phyloP scores from a whole-genome alignment of 35 echinoderm and acorn worm species.

The Hemicentrotus pulcherrimus region DNA sequence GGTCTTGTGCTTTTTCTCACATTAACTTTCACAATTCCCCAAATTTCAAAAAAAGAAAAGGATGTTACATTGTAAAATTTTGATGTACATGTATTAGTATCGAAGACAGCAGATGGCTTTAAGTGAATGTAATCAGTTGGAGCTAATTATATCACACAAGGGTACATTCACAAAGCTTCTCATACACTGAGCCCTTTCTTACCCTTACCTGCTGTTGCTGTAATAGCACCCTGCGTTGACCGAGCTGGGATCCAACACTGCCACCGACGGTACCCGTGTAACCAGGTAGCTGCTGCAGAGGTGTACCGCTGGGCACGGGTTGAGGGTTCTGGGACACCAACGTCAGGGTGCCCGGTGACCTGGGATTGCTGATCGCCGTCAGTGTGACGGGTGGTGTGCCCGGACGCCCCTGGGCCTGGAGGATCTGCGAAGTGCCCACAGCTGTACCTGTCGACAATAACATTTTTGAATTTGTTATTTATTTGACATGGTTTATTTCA shows the following conservation, averaged over 20 bases:
- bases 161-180: no score
- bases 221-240: constrained; percentile 80
- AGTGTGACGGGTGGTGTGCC: constrained; percentile 55
- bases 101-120: no score
- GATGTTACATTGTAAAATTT: no score
- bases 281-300: constrained; percentile 91
- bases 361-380: constrained; percentile 56
- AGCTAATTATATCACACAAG: no score
- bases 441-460: not conserved
- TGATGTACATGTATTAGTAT: no score
- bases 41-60: no score
- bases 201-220: constrained; percentile 63
- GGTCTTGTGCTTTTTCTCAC: no score
- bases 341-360: constrained; percentile 74
- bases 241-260: constrained; percentile 31
- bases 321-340: constrained; percentile 69
- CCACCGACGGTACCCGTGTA: constrained; percentile 64
- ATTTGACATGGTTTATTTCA: not conserved
- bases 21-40: no score
- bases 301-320: constrained; percentile 75
- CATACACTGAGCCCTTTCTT: no score
- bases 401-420: constrained; percentile 11
- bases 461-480: not conserved
- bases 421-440: not conserved
- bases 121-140: no score